Base-by-base conservation (phyloP, 2,888 invertebrate genomes). In the Eristalis tenax region DNA sequence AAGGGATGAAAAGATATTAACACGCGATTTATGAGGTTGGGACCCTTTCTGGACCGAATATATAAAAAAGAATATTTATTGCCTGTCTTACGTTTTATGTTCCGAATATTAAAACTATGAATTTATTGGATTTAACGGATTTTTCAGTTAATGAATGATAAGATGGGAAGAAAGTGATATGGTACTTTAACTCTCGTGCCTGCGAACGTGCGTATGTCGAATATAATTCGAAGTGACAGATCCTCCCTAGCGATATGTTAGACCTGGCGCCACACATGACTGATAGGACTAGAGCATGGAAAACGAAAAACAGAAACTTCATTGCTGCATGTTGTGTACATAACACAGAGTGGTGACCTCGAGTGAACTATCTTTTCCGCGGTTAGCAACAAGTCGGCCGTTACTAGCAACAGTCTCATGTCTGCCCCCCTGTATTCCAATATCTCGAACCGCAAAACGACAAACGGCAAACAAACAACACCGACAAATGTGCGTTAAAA, bases 371-470 rank as follows among this genome's bases (percentile, higher is more conserved):
- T 68, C 13, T 18, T 38, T 15, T 32, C 4, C 57, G 50, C 35
- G 73, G 69, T 70, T 86, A 81, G 85, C 85, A 85, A 85, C 85
- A 81, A 77, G 59, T 63, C 59, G 15, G 18, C n/a, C 50, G 50
- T 50, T 38, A 38, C 38, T 38, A 35, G n/a, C 43, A 18, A 22
- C 18, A 73, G 50, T 28, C 50, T 18, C 26, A 26, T 26, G 32
- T 4, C 4, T 4, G 32, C 8, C 5, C 10, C 10, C 6, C 32
- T 22, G 43, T 56, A 70, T 70, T 71, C 32, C 50, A 18, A 50
- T 32, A 65, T 23, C 61, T 61, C 35, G 26, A 28, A 35, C 35
- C 57, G 10, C 73, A 74, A 70, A n/a, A 64, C 59, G 18, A 64
- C 35, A 50, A 18, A 32, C 32, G 32, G 10, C 32, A 22, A 82